These are phyloP conservation scores for Cepphus grylle DNA, from an alignment of 2,113 vertebrate species.

Conservation along the genomic window DNA sequence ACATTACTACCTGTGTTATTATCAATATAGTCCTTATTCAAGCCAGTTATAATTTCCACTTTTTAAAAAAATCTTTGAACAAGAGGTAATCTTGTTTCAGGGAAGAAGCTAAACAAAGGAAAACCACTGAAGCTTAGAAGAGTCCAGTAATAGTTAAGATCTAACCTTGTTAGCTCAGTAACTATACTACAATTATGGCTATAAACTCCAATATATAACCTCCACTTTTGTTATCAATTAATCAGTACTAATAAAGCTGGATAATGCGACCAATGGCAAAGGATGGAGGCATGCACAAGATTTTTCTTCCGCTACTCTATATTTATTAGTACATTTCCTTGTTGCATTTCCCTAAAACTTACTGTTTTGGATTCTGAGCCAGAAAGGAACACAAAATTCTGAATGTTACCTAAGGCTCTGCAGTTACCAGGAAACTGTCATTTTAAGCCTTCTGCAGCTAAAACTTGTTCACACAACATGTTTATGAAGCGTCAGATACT, in stretches of 20 bases:
- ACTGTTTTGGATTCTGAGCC: background rate
- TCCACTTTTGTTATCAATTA: background rate
- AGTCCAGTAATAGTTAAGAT: background rate
- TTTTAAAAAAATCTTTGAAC: background rate
- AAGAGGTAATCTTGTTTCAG: slow-evolving; percentile 16
- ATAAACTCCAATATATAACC: background rate
- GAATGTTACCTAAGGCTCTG: background rate
- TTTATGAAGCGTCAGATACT: slow-evolving; percentile 13
- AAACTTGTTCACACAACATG: background rate
- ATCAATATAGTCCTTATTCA: background rate
- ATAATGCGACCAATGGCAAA: background rate
- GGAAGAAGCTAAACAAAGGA: slow-evolving; percentile 34
- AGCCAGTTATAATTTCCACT: background rate
- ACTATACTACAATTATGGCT: background rate
- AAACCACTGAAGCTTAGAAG: background rate
- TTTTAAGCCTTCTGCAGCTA: slow-evolving; percentile 5
- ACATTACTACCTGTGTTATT: background rate
- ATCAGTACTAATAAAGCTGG: background rate
- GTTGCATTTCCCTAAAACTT: background rate
- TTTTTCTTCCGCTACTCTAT: background rate
- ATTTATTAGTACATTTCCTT: background rate
- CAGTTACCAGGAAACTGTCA: slow-evolving; percentile 17
- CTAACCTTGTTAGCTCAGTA: slow-evolving; percentile 1
- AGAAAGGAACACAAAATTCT: background rate
- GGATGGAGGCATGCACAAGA: background rate